These are phyloP conservation scores for Cabera pusaria DNA, from an alignment of 2,888 invertebrate species.

Conservation along the genomic window DNA sequence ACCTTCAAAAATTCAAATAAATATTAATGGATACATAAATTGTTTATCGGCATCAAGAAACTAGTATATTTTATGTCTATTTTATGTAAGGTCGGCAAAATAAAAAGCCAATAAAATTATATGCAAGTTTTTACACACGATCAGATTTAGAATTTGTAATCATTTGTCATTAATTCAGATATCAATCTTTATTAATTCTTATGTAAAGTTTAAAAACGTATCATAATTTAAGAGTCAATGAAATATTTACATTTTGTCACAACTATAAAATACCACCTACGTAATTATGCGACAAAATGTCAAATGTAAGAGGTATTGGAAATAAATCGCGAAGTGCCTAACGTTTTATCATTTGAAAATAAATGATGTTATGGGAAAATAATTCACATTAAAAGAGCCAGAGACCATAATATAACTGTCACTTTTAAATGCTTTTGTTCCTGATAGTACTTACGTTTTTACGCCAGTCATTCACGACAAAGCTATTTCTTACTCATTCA, in stretches of 20 bases:
- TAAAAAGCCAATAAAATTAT: slow-evolving; percentile 12
- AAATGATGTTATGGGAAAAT: too few species aligned
- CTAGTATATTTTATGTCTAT: slow-evolving; percentile 17
- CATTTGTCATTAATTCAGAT: slow-evolving; percentile 13
- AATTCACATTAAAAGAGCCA: too few species aligned
- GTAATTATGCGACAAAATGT: not conserved
- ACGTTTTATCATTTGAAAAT: too few species aligned
- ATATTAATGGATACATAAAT: slow-evolving; percentile 23
- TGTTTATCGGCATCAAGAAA: slow-evolving; percentile 20
- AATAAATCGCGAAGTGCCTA: too few species aligned
- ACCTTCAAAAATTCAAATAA: slow-evolving; percentile 17
- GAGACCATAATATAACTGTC: too few species aligned
- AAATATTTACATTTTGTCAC: slow-evolving; percentile 1
- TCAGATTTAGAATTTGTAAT: slow-evolving; percentile 8
- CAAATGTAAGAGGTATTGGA: too few species aligned
- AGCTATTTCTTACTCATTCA: slow-evolving; percentile 31
- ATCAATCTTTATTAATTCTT: slow-evolving; percentile 6
- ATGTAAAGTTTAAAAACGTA: slow-evolving; percentile 4
- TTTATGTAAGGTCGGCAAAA: slow-evolving; percentile 19
- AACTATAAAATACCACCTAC: slow-evolving; percentile 22
- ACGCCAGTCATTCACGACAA: slow-evolving; percentile 35
- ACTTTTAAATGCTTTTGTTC: too few species aligned
- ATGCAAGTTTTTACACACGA: slow-evolving; percentile 8
- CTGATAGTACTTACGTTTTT: slow-evolving; percentile 27
- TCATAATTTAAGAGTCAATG: slow-evolving; percentile 6